These are phyloP conservation scores for Leptinotarsa haldemani DNA, from an alignment of 2,888 invertebrate genomes.

Conservation along the genomic window DNA sequence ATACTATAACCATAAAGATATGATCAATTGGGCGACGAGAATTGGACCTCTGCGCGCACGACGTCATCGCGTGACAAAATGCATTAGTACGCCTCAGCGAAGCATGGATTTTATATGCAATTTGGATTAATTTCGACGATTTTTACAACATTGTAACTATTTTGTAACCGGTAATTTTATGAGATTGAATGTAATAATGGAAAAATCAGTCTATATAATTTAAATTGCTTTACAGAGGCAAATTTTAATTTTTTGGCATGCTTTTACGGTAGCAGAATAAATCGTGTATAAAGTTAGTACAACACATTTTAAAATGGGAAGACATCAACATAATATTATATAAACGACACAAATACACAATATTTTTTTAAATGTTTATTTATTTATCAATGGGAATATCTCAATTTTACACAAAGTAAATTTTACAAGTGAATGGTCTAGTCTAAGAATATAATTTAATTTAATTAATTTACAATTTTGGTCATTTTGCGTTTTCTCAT, in stretches of 20 bases:
- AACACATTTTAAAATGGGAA: slow-evolving; percentile 1
- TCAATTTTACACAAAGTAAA: neutral
- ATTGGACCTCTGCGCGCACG: neutral
- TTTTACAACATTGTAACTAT: neutral
- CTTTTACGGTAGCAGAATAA: neutral
- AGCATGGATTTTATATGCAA: slow-evolving; percentile 1
- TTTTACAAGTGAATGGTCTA: neutral
- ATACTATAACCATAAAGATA: neutral
- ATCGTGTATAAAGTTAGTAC: neutral
- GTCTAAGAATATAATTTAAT: slow-evolving; percentile 1
- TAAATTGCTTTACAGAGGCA: neutral
- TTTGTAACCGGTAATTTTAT: neutral
- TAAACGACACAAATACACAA: slow-evolving; percentile 1
- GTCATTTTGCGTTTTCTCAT: slow-evolving; percentile 30
- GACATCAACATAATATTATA: neutral
- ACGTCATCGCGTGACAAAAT: neutral
- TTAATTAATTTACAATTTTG: neutral
- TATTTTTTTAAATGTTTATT: neutral
- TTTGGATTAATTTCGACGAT: neutral
- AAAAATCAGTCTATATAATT: neutral
- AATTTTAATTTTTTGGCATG: neutral
- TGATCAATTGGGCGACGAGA: slow-evolving; percentile 1
- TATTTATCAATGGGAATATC: neutral
- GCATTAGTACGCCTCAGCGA: slow-evolving; percentile 1
- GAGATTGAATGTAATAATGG: slow-evolving; percentile 1